phyloP scores from a whole-genome alignment of 2,113 vertebrate species.

The Pampusana beccarii region DNA sequence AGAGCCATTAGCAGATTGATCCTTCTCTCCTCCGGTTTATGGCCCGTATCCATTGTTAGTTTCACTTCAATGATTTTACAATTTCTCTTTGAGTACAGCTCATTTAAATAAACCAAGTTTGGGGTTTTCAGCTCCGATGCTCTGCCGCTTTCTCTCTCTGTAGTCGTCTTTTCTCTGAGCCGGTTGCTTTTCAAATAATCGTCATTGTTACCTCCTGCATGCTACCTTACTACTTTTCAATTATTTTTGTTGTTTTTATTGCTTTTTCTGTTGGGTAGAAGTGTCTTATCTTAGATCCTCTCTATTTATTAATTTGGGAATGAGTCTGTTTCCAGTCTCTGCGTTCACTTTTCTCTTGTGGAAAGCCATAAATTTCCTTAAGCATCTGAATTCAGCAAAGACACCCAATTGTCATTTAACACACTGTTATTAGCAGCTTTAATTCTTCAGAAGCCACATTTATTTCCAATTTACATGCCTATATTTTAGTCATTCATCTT shows the following conservation, averaged over 20 bases:
- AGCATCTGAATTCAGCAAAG: not conserved
- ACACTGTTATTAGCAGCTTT: not conserved
- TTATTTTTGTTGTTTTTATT: not conserved
- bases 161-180: not conserved
- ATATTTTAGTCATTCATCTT: constrained; percentile 16
- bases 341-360: not conserved
- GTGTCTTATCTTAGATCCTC: not conserved
- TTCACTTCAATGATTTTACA: not conserved
- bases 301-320: not conserved
- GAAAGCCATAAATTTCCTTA: not conserved
- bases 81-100: constrained; percentile 15
- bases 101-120: constrained; percentile 47
- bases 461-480: not conserved
- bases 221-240: not conserved
- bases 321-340: not conserved
- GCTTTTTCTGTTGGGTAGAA: not conserved
- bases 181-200: not conserved
- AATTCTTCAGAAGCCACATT: not conserved
- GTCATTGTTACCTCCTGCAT: not conserved
- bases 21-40: not conserved
- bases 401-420: not conserved
- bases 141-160: not conserved
- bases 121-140: not conserved
- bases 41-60: constrained; percentile 7
- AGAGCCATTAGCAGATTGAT: constrained; percentile 54